Percentiles rank a stretch among this genome's conserved stretches.
These are phyloP conservation scores for Lycophotia porphyrea DNA, from an alignment of 2,888 invertebrate species.

Conservation along the genomic window DNA sequence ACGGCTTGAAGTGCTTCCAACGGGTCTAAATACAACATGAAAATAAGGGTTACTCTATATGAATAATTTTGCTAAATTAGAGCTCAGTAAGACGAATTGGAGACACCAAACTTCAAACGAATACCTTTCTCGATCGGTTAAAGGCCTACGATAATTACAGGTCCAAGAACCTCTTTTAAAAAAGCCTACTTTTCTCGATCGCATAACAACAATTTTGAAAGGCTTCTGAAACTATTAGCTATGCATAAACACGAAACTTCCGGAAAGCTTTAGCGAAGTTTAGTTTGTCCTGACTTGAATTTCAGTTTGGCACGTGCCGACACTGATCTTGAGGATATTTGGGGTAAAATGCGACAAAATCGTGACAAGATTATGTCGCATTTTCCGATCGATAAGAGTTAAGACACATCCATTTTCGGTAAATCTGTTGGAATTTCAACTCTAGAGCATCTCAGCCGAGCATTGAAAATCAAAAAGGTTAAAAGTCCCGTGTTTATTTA, in stretches of 20 bases:
- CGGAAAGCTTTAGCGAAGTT: slow-evolving; percentile 17
- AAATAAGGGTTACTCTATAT: neutral
- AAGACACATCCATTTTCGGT: neutral
- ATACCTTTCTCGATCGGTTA: neutral
- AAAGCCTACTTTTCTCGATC: neutral
- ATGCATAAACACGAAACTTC: slow-evolving; percentile 38
- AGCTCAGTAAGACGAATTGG: neutral
- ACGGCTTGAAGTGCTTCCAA: neutral
- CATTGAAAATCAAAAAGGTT: too few relatives aligned
- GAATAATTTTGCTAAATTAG: neutral
- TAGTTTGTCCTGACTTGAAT: slow-evolving; percentile 11
- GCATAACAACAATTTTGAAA: neutral
- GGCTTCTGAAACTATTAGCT: slow-evolving; percentile 16
- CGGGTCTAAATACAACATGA: neutral
- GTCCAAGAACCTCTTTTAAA: neutral
- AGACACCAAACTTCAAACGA: slow-evolving; percentile 4
- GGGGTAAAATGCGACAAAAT: neutral
- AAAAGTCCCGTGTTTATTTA: too few relatives aligned
- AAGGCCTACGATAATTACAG: too few relatives aligned
- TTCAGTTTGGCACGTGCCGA: slow-evolving; percentile 10
- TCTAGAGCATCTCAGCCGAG: too few relatives aligned
- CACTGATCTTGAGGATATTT: slow-evolving; percentile 6
- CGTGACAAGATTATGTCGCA: neutral
- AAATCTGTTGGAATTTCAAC: too few relatives aligned
- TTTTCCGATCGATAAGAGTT: neutral